Evolutionary conservation across 2,113 vertebrate species (phyloP).

Genomic region (Proteles cristata): DNA sequence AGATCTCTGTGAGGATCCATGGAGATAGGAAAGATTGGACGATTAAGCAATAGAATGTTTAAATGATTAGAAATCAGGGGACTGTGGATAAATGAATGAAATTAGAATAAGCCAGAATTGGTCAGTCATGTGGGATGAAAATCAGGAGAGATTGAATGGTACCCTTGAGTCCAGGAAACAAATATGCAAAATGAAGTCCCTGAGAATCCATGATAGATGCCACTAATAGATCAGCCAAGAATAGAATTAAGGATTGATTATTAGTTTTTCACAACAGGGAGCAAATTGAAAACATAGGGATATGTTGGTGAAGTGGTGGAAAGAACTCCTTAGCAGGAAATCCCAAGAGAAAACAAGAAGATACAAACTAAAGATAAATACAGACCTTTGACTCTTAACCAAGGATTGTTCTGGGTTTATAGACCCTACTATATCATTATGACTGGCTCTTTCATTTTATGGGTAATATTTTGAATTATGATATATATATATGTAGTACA

Average conservation of each 20-base stretch:
- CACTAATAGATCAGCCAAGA: background rate
- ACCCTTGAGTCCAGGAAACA: background rate
- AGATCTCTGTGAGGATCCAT: background rate
- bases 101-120: background rate
- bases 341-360: background rate
- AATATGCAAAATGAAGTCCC: background rate
- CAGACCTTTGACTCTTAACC: background rate
- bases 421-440: background rate
- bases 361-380: background rate
- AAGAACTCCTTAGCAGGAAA: background rate
- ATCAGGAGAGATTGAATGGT: background rate
- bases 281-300: background rate
- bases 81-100: background rate
- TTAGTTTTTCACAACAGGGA: background rate
- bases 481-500: background rate
- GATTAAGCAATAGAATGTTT: background rate
- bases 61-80: background rate
- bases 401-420: background rate
- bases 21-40: background rate
- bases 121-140: background rate
- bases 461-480: background rate
- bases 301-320: background rate
- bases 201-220: background rate
- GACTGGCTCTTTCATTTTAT: background rate
- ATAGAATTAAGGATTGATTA: background rate